phyloP scores from a whole-genome alignment of 2,888 invertebrate genomes.

The Lymantria monacha region DNA sequence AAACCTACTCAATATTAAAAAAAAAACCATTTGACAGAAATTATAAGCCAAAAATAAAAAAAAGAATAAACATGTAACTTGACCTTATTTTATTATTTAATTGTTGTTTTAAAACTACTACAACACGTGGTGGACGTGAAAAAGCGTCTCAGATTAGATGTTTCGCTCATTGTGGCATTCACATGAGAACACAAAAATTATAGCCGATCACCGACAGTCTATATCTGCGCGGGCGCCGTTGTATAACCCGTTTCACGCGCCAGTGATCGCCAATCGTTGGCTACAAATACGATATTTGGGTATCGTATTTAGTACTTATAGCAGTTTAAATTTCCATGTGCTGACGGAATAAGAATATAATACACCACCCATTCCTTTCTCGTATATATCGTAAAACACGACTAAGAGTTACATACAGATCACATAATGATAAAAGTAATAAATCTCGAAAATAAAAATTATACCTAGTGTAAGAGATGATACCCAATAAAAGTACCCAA shows the following conservation, averaged over 20 bases:
- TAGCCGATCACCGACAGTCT: conserved; percentile 80
- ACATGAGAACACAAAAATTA: conserved; percentile 75
- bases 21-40: too few species aligned
- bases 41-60: neutral
- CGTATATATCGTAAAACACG: too few species aligned
- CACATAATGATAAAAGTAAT: too few species aligned
- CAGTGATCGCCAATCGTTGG: conserved; percentile 68
- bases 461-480: too few species aligned
- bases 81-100: conserved; percentile 34
- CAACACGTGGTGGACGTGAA: conserved; percentile 34
- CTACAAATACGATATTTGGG: conserved; percentile 30
- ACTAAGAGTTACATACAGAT: too few species aligned
- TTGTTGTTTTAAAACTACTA: conserved; percentile 33
- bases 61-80: conserved; percentile 33
- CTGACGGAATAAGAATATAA: too few species aligned
- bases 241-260: conserved; percentile 81
- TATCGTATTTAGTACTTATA: conserved; percentile 11
- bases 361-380: too few species aligned
- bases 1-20: too few species aligned
- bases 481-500: too few species aligned
- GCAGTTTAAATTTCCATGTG: neutral
- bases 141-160: conserved; percentile 45
- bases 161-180: conserved; percentile 67
- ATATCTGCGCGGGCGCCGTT: conserved; percentile 67
- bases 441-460: too few species aligned